These are phyloP conservation scores for Psittacula cyanocephala DNA, from an alignment of 2,113 vertebrate species.

Conservation along the genomic window DNA sequence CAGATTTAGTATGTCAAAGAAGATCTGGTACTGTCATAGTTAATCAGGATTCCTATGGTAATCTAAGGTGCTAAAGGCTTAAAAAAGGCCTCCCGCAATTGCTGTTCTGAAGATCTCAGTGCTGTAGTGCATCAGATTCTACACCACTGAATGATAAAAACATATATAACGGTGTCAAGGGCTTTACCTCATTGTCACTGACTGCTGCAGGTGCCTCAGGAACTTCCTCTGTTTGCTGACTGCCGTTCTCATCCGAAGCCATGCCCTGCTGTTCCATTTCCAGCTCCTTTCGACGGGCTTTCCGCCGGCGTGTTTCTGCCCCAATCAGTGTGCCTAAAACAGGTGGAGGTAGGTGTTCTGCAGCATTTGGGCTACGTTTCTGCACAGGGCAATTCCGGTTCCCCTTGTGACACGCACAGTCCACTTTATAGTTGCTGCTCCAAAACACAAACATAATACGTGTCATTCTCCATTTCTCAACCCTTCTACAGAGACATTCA, in stretches of 20 bases:
- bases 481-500: slow-evolving; percentile 60
- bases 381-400: slow-evolving; percentile 98
- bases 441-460: slow-evolving; percentile 73
- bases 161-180: background rate
- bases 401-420: slow-evolving; percentile 97
- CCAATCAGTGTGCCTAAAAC: slow-evolving; percentile 81
- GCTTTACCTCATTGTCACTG: slow-evolving; percentile 88
- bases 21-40: background rate
- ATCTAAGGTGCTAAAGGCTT: background rate
- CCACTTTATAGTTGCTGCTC: slow-evolving; percentile 97
- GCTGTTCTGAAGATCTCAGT: background rate
- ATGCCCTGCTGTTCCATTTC: slow-evolving; percentile 79
- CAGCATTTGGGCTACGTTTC: slow-evolving; percentile 90
- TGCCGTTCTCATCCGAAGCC: slow-evolving; percentile 75
- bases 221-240: slow-evolving; percentile 80
- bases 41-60: background rate
- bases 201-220: slow-evolving; percentile 72
- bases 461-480: slow-evolving; percentile 59
- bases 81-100: background rate
- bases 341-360: slow-evolving; percentile 81
- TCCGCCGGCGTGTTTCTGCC: slow-evolving; percentile 91
- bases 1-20: background rate
- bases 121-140: background rate
- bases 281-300: slow-evolving; percentile 89
- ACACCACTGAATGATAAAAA: background rate